Conservation (phyloP, 2,888 invertebrate genomes). For the Ophraella communa region DNA sequence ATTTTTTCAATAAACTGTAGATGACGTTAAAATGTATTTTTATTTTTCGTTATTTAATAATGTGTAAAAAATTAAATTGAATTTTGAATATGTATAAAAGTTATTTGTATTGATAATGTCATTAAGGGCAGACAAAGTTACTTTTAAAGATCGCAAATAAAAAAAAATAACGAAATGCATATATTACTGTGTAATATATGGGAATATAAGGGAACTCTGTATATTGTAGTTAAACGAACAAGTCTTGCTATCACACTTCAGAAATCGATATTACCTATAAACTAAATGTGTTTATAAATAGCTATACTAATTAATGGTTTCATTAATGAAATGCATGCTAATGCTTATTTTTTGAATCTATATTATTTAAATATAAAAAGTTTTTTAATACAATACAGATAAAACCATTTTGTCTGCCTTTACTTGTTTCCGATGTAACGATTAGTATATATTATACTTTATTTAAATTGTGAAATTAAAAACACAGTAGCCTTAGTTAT, state of each 20-base stretch:
- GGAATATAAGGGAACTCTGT: too few species aligned
- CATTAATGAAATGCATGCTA: too few species aligned
- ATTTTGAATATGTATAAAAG: not conserved
- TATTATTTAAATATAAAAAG: too few species aligned
- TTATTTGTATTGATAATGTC: not conserved
- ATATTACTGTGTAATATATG: too few species aligned
- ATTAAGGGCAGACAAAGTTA: not conserved
- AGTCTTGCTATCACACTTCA: too few species aligned
- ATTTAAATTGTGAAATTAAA: conserved; percentile 7
- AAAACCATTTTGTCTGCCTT: not conserved
- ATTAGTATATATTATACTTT: not conserved
- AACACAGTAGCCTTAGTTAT: conserved; percentile 37
- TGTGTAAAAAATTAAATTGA: not conserved
- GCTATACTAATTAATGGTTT: too few species aligned
- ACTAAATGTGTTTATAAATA: too few species aligned
- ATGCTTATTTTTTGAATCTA: too few species aligned
- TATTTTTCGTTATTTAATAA: not conserved
- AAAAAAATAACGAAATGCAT: too few species aligned
- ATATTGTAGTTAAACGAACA: too few species aligned
- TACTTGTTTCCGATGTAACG: not conserved
- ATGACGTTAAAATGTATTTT: not conserved
- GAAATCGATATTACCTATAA: too few species aligned
- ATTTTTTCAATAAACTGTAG: not conserved
- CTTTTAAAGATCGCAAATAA: too few species aligned
- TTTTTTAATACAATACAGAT: not conserved